Percentiles rank a stretch among this genome's conserved stretches.
Conservation (phyloP, 1,140 invertebrate species). For the Maconellicoccus hirsutus region DNA sequence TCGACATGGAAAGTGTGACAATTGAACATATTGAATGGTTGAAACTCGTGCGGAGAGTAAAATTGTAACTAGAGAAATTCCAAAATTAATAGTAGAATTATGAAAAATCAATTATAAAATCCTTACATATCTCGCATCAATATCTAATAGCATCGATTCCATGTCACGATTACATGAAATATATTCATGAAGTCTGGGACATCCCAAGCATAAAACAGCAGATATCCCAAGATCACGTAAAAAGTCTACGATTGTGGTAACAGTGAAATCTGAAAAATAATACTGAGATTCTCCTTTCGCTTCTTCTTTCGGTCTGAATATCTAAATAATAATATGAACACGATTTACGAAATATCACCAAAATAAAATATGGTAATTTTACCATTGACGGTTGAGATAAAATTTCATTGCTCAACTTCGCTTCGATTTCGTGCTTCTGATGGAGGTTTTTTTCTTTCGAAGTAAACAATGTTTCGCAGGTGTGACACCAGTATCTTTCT, state of each 20-base stretch:
- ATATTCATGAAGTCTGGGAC: conserved; percentile 61
- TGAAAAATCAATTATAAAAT: conserved; percentile 20
- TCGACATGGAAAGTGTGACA: conserved; percentile 63
- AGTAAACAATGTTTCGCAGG: background rate
- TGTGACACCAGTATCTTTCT: background rate
- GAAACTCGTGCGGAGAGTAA: conserved; percentile 51
- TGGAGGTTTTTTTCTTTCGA: background rate
- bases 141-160: conserved; percentile 58
- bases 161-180: conserved; percentile 37
- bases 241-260: conserved; percentile 42
- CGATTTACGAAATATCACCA: background rate
- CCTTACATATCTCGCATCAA: conserved; percentile 57
- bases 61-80: conserved; percentile 54
- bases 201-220: conserved; percentile 63
- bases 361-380: background rate
- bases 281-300: conserved; percentile 64
- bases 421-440: background rate
- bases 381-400: background rate
- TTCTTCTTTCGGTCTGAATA: conserved; percentile 47
- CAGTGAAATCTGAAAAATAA: conserved; percentile 48
- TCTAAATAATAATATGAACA: conserved; percentile 24
- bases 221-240: conserved; percentile 41
- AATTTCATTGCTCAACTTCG: background rate
- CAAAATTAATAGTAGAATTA: too few species aligned
- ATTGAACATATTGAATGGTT: conserved; percentile 82